A percentile compares a stretch with the other conserved stretches of the same genome.
Conservation (phyloP, 1,140 invertebrate species). For the Chironomus tepperi region DNA sequence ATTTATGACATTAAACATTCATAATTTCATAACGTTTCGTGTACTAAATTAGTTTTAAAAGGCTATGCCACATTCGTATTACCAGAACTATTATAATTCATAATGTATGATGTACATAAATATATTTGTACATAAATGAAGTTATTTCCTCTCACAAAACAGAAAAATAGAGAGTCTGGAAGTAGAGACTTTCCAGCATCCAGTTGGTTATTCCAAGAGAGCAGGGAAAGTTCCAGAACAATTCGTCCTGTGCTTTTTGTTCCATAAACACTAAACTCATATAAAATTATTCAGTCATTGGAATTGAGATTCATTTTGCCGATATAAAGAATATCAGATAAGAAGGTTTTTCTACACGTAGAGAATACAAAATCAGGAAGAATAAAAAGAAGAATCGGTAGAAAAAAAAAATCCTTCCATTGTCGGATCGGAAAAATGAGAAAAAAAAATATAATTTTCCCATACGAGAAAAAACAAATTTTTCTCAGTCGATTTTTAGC, state of each 20-base stretch:
- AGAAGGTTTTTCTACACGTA: background rate
- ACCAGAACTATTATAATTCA: too few relatives aligned
- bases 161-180: background rate
- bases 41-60: too few relatives aligned
- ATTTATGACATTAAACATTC: too few relatives aligned
- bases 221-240: too few relatives aligned
- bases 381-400: background rate
- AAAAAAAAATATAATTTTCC: background rate
- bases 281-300: background rate
- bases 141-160: too few relatives aligned
- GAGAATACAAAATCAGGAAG: background rate
- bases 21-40: too few relatives aligned
- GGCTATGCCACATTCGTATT: too few relatives aligned
- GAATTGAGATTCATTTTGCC: background rate
- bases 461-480: background rate
- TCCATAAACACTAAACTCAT: too few relatives aligned
- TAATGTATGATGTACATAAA: too few relatives aligned
- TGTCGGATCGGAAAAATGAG: background rate
- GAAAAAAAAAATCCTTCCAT: background rate
- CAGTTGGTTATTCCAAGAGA: background rate
- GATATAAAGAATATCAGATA: background rate
- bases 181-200: background rate
- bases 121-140: too few relatives aligned
- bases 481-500: slow-evolving; percentile 22
- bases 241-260: too few relatives aligned